Evolutionary conservation across 2,888 invertebrate species (phyloP).

Genomic region (Ophion ellenae): DNA sequence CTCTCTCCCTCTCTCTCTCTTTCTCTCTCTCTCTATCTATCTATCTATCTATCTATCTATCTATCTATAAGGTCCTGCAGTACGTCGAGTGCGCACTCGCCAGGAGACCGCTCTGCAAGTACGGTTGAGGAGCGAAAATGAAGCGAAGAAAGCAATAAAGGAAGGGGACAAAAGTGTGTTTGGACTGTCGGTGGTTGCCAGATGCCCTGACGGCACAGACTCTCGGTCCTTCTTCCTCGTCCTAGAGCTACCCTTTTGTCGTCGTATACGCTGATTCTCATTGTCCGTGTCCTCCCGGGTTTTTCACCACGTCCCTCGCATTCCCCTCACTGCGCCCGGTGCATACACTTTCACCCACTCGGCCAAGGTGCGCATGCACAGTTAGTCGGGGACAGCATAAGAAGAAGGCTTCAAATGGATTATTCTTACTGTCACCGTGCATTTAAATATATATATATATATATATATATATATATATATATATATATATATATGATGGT

Average conservation of each 20-base stretch:
- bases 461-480: not conserved
- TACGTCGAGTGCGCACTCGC: too few species aligned
- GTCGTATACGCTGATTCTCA: conserved; percentile 38
- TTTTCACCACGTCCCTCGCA: not conserved
- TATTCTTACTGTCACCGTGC: conserved; percentile 33
- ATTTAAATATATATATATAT: not conserved
- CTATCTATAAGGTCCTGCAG: not conserved
- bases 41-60: too few species aligned
- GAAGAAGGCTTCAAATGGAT: conserved; percentile 38
- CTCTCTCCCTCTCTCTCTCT: too few species aligned
- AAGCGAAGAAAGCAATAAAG: not conserved
- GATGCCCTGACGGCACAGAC: conserved; percentile 64
- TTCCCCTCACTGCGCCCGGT: conserved; percentile 25
- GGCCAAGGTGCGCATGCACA: conserved; percentile 26
- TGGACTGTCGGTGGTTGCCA: conserved; percentile 77
- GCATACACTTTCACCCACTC: conserved; percentile 52
- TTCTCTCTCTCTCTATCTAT: too few species aligned
- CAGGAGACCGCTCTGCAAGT: not conserved
- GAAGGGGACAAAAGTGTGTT: conserved; percentile 76
- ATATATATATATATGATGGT: too few species aligned
- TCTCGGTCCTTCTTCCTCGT: conserved; percentile 36
- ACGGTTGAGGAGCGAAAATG: conserved; percentile 1
- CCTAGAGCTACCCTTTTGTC: conserved; percentile 24
- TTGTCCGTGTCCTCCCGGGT: conserved; percentile 12
- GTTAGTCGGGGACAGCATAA: not conserved